phyloP scores from a whole-genome alignment of 2,888 invertebrate genomes.

The Rhopalosiphum nymphaeae region DNA sequence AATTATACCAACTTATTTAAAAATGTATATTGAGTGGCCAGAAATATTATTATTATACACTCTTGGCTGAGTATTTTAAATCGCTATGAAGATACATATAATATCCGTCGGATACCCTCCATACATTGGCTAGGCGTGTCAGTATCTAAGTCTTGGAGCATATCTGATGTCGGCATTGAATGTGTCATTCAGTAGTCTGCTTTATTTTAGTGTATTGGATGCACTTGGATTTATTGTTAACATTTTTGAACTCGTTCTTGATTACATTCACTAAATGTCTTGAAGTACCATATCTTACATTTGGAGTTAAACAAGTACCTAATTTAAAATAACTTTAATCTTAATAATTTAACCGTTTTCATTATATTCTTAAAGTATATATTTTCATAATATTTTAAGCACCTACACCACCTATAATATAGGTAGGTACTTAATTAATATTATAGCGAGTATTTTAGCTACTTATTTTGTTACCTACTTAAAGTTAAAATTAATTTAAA shows the following conservation, averaged over 20 bases:
- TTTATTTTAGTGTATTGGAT: neutral
- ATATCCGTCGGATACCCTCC: neutral
- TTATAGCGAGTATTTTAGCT: neutral
- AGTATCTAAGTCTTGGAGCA: neutral
- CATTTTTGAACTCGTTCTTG: neutral
- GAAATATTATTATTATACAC: too few relatives aligned
- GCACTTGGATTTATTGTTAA: neutral
- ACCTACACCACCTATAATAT: neutral
- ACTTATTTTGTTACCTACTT: neutral
- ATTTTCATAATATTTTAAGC: neutral
- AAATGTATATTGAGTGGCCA: too few relatives aligned
- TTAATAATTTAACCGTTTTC: neutral
- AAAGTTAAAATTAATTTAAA: neutral
- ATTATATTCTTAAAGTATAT: neutral
- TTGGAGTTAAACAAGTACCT: neutral
- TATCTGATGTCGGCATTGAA: too few relatives aligned
- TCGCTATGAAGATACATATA: too few relatives aligned
- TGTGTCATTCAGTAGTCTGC: too few relatives aligned
- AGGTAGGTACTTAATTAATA: too few relatives aligned
- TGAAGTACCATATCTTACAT: neutral
- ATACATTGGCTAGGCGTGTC: neutral
- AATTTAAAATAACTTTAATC: neutral
- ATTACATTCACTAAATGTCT: neutral
- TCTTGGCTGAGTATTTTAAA: too few relatives aligned
- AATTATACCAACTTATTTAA: too few relatives aligned